Conservation (phyloP, 1,140 invertebrate genomes). For the Trachymyrmex septentrionalis region DNA sequence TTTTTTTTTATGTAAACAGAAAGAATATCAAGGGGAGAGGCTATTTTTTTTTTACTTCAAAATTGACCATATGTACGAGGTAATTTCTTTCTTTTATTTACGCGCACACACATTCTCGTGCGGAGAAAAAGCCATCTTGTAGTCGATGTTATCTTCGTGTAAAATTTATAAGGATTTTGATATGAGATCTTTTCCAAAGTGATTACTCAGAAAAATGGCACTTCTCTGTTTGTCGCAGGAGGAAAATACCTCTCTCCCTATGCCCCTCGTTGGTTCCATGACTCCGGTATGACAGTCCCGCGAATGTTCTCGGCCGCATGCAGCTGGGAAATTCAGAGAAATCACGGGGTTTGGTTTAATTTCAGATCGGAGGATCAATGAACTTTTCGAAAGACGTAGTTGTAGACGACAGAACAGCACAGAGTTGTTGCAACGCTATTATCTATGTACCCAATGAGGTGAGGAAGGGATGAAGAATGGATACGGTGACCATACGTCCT, state of each 20-base stretch:
- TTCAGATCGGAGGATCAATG: conserved; percentile 62
- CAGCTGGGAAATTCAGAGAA: conserved; percentile 47
- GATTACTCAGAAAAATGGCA: background rate
- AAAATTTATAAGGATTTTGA: background rate
- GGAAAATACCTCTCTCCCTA: background rate
- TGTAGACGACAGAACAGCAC: conserved; percentile 12
- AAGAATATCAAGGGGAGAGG: background rate
- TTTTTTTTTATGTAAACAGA: background rate
- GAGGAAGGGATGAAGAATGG: background rate
- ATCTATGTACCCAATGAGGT: background rate
- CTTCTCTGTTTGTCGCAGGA: background rate
- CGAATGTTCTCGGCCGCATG: background rate
- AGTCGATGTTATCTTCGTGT: background rate
- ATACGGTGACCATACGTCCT: background rate
- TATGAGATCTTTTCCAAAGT: background rate
- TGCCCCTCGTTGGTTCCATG: background rate
- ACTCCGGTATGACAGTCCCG: background rate
- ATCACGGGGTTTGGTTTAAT: conserved; percentile 54
- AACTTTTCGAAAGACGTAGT: conserved; percentile 56
- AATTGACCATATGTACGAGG: background rate
- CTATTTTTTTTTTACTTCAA: background rate
- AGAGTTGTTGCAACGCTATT: conserved; percentile 8
- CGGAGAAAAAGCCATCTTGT: background rate
- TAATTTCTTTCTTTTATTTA: background rate
- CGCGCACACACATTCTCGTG: too few species aligned